Base-by-base conservation (phyloP, 2,113 vertebrate genomes). In the Vicugna pacos region DNA sequence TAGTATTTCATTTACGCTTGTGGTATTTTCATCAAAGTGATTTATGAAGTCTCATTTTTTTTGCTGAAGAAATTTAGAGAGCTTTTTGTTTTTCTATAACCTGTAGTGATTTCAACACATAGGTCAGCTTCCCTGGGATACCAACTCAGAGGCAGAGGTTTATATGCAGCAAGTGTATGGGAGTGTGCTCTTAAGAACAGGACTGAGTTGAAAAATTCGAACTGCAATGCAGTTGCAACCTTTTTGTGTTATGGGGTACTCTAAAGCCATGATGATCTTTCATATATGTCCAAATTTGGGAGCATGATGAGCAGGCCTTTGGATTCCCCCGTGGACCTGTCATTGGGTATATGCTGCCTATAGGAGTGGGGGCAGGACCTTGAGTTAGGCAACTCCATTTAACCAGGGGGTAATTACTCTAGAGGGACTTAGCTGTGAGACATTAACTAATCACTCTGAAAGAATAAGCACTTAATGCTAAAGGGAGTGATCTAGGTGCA, bases 21-120 rank as follows among this genome's bases (percentile, higher is more conserved):
- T 70, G 28, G 11, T 70, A 60, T 80, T 82, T 89, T 91, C 54
- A 67, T 28, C 46, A 64, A 76, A 88, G 3, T 64, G 10, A 89
- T 81, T 81, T 93, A 91, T 93, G 19, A 60, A 96, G 91, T 75
- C 8, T 80, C 26, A 56, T 35, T 76, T 93, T 65, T 72, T 92
- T 90, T 62, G 8, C 48, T 69, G 13, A 50, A 70, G 20, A 89
- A 92, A 91, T 80, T 91, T 22, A 93, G 19, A 0, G 17, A 6
- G 5, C 5, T 38, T 89, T 87, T 48, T 90, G 26, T 85, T 85
- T 89, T 88, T 24, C 64, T 58, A 10, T 70, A 73, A 64, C 11
- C 19, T 52, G 5, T 58, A 79, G 58, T 77, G n/a, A 56, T 60
- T 86, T 79, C 15, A 12, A 60, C 26, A 77, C 19, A 56, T 58